Conservation (phyloP, 2,113 vertebrate genomes). For the Anas platyrhynchos region DNA sequence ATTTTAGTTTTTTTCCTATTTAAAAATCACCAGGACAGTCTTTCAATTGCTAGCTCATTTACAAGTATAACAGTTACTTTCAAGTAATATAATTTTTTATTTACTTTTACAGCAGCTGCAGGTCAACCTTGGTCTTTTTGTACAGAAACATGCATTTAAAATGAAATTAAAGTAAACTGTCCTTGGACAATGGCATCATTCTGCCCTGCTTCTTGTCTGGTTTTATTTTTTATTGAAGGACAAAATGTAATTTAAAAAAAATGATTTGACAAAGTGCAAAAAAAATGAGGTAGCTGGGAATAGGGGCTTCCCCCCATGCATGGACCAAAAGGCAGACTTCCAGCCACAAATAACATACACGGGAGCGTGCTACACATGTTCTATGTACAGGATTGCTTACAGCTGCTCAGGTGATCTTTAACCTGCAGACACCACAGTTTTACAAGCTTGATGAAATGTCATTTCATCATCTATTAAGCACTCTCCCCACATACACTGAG, state of each 20-base stretch:
- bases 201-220: constrained; percentile 38
- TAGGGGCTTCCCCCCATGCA: not conserved
- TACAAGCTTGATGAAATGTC: not conserved
- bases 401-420: not conserved
- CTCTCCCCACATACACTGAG: not conserved
- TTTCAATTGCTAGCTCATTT: constrained; percentile 54
- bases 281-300: constrained; percentile 65
- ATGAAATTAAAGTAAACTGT: constrained; percentile 60
- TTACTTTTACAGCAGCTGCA: constrained; percentile 63
- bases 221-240: constrained; percentile 58
- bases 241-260: not conserved
- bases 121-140: constrained; percentile 66
- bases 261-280: constrained; percentile 41
- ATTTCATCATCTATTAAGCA: not conserved
- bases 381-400: not conserved
- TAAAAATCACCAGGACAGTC: constrained; percentile 31
- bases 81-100: constrained; percentile 59
- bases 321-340: not conserved
- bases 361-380: not conserved
- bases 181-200: constrained; percentile 55
- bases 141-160: constrained; percentile 66
- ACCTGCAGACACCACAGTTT: not conserved
- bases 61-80: constrained; percentile 57
- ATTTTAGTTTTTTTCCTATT: not conserved
- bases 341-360: not conserved